Conservation (phyloP, 2,113 vertebrate genomes). For the Sphaerodactylus townsendi region DNA sequence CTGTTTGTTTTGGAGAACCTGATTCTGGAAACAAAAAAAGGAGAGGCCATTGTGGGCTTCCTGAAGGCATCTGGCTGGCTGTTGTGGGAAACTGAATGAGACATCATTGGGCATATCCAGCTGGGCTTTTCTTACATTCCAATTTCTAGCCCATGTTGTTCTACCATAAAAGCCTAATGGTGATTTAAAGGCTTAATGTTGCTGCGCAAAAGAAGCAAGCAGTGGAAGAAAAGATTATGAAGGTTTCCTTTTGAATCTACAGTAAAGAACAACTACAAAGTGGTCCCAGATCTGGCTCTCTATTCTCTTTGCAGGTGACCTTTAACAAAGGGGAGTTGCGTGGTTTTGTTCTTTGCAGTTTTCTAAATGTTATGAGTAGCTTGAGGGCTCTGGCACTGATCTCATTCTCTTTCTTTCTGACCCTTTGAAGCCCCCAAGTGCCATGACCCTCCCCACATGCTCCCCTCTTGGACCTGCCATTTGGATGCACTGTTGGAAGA, state of each 20-base stretch:
- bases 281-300: too few relatives aligned
- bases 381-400: not conserved
- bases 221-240: not conserved
- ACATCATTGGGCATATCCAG: not conserved
- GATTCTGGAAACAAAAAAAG: too few relatives aligned
- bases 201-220: not conserved
- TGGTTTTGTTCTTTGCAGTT: not conserved
- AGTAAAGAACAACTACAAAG: not conserved
- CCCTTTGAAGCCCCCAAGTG: not conserved
- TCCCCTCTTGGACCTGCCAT: not conserved
- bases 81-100: too few relatives aligned
- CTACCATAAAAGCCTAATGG: not conserved
- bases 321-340: not conserved
- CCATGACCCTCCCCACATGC: not conserved
- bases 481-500: not conserved
- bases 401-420: not conserved
- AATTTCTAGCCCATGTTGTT: not conserved
- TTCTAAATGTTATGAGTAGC: not conserved
- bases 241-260: not conserved
- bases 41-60: too few relatives aligned
- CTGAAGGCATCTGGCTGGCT: too few relatives aligned
- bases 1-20: too few relatives aligned
- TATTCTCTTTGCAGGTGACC: not conserved
- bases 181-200: not conserved
- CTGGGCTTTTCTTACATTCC: too few relatives aligned